Evolutionary conservation across 2,797 vertebrate species (phyloP), one percentile per base, ranked within the genome.

Genomic region (Podarcis siculus): DNA sequence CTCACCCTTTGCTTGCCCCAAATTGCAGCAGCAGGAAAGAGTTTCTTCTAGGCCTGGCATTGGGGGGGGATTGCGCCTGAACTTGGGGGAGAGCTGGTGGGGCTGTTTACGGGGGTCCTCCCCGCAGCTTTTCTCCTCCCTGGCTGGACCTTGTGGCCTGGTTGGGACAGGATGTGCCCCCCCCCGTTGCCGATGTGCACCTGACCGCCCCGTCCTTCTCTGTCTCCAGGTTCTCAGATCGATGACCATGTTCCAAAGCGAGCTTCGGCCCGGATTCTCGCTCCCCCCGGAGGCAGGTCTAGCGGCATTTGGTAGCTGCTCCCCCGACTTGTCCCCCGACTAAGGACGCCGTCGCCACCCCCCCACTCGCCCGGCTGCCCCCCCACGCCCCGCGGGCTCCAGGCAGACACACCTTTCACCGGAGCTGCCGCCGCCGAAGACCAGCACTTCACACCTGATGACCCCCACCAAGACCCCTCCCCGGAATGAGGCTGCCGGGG

Each of bases 181-280:
- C 37, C 5, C 25, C n/a, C 61, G 30, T 9, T 4, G 8, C 39
- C 58, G 0, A 1, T n/a, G 2, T 19, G 37, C 5, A n/a, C 81
- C 72, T 89, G n/a, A 64, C n/a, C 19, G 17, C 7, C 7, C 19
- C 7, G 1, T 21, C 6, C 21, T 23, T 45, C 4, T 1, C 64
- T 23, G 32, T 45, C 66, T 27, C 2, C 96, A 99, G 98, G 98
- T 92, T 96, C 98, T 93, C 98, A 99, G 96, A 97, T 98, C 4
- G 98, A 98, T 67, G 98, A 99, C 94, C 98, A 98, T 25, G 93
- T 98, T 95, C 98, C 98, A 97, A 99, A 99, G 97, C 98, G 98
- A 96, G 98, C 98, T 93, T 98, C 98, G 0, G 98, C 98, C 69
- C 96, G 98, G 95, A 98, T 99, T 96, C 97, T 99, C 35, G 98